phyloP scores from a whole-genome alignment of 2,113 vertebrate genomes.

The Triplophysa tibetana region DNA sequence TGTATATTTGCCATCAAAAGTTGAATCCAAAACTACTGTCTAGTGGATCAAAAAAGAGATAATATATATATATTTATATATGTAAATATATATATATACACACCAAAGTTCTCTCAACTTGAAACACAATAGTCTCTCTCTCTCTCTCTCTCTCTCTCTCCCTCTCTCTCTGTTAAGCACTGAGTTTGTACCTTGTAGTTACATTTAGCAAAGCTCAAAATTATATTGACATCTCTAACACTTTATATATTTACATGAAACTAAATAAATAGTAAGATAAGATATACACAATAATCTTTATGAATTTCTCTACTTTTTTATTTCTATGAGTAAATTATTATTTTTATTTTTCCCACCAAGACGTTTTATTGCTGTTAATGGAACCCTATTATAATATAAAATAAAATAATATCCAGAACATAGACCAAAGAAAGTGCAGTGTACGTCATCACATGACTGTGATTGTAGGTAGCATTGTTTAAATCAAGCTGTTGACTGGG shows the following conservation, averaged over 20 bases:
- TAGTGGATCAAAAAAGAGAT: slow-evolving; percentile 32
- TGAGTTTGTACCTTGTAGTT: slow-evolving; percentile 69
- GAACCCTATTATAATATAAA: slow-evolving; percentile 69
- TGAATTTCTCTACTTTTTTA: slow-evolving; percentile 57
- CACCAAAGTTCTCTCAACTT: not conserved
- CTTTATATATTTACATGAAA: slow-evolving; percentile 78
- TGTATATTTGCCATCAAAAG: not conserved
- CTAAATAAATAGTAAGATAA: slow-evolving; percentile 61
- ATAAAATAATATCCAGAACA: slow-evolving; percentile 53
- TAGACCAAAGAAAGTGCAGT: slow-evolving; percentile 62
- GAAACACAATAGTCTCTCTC: slow-evolving; percentile 61
- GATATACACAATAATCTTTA: slow-evolving; percentile 62
- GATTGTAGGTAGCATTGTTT: slow-evolving; percentile 52
- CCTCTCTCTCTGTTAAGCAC: slow-evolving; percentile 51
- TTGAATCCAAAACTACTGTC: not conserved
- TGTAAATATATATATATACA: not conserved
- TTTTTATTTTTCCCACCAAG: slow-evolving; percentile 69
- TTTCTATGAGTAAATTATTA: slow-evolving; percentile 63
- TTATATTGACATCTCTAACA: slow-evolving; percentile 74
- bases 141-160: slow-evolving; percentile 49
- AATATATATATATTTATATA: not conserved
- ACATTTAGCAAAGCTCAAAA: slow-evolving; percentile 75
- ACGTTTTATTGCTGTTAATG: slow-evolving; percentile 84
- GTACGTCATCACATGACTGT: slow-evolving; percentile 67
- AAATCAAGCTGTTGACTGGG: slow-evolving; percentile 1